These are phyloP conservation scores for Noctua comes DNA, from an alignment of 2,888 invertebrate species.

Conservation along the genomic window DNA sequence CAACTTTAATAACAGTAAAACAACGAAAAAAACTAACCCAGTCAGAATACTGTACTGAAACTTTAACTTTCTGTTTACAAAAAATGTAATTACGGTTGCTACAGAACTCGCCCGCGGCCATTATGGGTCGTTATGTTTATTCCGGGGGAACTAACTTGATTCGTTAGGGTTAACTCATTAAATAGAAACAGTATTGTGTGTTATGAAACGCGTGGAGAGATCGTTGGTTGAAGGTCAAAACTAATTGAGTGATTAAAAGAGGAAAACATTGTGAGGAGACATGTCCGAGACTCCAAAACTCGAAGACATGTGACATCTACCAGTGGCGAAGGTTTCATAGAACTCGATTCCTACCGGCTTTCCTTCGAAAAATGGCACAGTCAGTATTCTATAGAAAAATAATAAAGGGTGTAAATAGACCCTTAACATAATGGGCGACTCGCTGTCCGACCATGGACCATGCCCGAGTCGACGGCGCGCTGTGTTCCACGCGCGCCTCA, in stretches of 20 bases:
- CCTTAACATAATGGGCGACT: too few species aligned
- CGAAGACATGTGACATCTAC: too few species aligned
- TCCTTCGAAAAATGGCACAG: too few species aligned
- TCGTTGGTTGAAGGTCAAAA: background rate
- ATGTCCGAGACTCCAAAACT: too few species aligned
- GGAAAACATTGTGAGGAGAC: background rate
- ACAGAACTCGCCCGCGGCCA: conserved; percentile 4
- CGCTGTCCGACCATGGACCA: too few species aligned
- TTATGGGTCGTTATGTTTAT: conserved; percentile 17
- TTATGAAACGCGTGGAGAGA: background rate
- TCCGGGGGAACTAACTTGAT: conserved; percentile 1
- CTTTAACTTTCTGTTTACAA: background rate
- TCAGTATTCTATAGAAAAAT: too few species aligned
- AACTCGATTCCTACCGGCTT: too few species aligned
- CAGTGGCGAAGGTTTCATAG: too few species aligned
- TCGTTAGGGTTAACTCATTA: conserved; percentile 16
- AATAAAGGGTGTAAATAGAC: too few species aligned
- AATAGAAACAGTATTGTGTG: conserved; percentile 7
- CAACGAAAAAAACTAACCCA: background rate
- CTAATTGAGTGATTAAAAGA: background rate
- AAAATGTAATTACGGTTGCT: conserved; percentile 16
- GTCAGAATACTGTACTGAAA: background rate
- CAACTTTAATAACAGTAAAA: background rate
- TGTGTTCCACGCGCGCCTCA: too few species aligned
- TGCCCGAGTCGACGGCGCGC: too few species aligned